Base-by-base conservation (phyloP, 2,888 invertebrate species). In the Panopea generosa region DNA sequence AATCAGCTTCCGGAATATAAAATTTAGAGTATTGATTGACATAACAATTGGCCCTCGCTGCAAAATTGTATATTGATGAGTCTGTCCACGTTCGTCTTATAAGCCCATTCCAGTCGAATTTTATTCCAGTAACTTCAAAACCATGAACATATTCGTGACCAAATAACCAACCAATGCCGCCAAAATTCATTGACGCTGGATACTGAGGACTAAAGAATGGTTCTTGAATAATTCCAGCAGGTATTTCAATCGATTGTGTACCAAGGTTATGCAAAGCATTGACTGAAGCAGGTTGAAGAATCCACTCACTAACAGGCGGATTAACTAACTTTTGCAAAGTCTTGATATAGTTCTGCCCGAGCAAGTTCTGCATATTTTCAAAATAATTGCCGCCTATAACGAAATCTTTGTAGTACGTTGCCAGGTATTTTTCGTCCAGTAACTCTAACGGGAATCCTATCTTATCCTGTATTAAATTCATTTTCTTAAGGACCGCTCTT, bases 81-180 rank as follows among this genome's bases (percentile, higher is more conserved):
- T 20, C 16, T 2, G 70, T 57, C 70, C 70, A 71, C 11, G 33
- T 49, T 1, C 26, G 22, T 2, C 50, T 29, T 14, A 71, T 56
- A 27, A 57, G 16, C 1, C 70, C 63, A 26, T 71, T 71, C 40
- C 57, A 40, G 33, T 71, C 59, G 43, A 71, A 71, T 11, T 53
- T 29, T 14, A 56, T 63, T 1, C 70, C 70, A 20, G 43, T 50
- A 1, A 56, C 16, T 29, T 71, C 70, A 27, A 63, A 71, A 14
- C 55, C 70, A 45, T 71, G 70, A 14, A 24, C 63, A 38, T 71
- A 63, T 26, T 62, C 70, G 22, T 63, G 70, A 2, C 50, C 70
- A 40, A 62, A 50, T 0, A 71, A 18, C 18, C 20, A 63, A 38
- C 70, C 70, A 2, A 71, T 50, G 6, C 56, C 63, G 6, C 70